Evolutionary conservation across 2,113 vertebrate genomes (phyloP).

Genomic region (Acrocephalus kingi): DNA sequence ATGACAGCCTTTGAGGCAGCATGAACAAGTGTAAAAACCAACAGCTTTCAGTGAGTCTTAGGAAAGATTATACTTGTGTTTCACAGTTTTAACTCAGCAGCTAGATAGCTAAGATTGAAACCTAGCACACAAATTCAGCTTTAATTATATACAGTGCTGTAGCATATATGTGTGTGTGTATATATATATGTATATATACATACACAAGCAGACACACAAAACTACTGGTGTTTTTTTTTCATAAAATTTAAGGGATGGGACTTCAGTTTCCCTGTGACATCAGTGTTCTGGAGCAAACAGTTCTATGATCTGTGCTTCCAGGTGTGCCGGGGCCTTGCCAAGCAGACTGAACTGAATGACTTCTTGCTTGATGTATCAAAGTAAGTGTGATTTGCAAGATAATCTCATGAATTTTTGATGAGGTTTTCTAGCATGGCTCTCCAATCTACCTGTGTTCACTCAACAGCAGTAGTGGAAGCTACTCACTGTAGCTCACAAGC

Average conservation of each 20-base stretch:
- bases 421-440: not conserved
- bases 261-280: not conserved
- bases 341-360: slow-evolving; percentile 98
- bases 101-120: not conserved
- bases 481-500: not conserved
- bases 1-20: not conserved
- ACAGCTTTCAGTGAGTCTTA: not conserved
- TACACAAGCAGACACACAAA: too few relatives aligned
- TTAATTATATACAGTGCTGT: not conserved
- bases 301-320: slow-evolving; percentile 51
- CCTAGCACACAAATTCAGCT: not conserved
- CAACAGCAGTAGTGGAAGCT: not conserved
- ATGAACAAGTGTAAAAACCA: not conserved
- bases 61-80: not conserved
- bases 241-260: not conserved
- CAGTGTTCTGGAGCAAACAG: not conserved
- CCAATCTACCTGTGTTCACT: not conserved
- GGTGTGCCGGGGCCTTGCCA: slow-evolving; percentile 96
- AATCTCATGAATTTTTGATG: not conserved
- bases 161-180: not conserved
- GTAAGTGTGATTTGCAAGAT: slow-evolving; percentile 79
- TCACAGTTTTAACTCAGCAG: not conserved
- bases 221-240: not conserved
- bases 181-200: too few relatives aligned
- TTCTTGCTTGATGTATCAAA: slow-evolving; percentile 98